Base-by-base conservation (phyloP, 2,888 invertebrate species). In the Lumbricus terrestris region DNA sequence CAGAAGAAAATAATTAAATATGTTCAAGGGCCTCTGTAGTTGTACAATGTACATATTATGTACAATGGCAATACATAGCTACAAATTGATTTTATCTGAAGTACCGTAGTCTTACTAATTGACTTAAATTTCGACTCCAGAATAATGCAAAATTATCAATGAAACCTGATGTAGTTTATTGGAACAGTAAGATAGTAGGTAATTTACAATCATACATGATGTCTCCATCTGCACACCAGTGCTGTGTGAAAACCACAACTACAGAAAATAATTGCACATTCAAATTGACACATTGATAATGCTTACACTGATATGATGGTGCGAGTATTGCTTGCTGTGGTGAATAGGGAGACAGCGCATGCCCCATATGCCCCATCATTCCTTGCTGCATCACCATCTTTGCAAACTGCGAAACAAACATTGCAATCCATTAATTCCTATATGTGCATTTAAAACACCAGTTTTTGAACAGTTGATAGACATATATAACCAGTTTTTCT, bases 361-460 rank as follows among this genome's bases (percentile, higher is more conserved):
- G 91, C 33, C 90, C 90, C 85, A 91, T 85, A 90, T 82, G 91
- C 33, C 90, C 90, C 85, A 91, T 85, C 34, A 91, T 34, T 23
- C 91, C 91, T 37, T 90, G 91, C 37, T 91, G 91, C 85, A 90
- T 37, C 16, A 82, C 90, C 90, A 91, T 54, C 90, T 91, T 91
- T 33, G 91, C 88, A 54, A 90, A 90, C 91, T 91, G 90, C 34
- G 33, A 37, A 6, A 69, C n/a, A 69, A n/a, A 69, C 69, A 69
- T 69, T 69, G 29, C 13, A 69, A n/a, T 69, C 2, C 13, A 69
- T n/a, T n/a, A n/a, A 69, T 69, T n/a, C 29, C 29, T 69, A 69
- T 69, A 69, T n/a, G 1, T 23, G 47, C 47, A 69, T 3, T n/a
- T 69, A n/a, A 69, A n/a, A 69, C 4, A 69, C 5, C 69, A 69